Conservation (phyloP, 2,797 vertebrate genomes). For the Rhabdophis nuchalis region DNA sequence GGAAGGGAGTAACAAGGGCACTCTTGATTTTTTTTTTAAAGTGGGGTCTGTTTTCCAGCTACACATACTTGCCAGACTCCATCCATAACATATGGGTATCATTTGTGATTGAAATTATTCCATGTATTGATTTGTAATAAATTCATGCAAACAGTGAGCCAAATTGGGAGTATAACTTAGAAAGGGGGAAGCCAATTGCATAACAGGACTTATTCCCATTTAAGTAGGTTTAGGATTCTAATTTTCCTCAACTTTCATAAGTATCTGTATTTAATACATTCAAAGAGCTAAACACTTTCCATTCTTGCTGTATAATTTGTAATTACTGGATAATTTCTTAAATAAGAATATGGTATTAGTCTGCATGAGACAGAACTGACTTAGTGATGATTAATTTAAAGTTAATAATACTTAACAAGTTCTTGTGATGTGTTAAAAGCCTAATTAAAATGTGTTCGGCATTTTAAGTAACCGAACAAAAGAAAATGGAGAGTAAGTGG, state of each 20-base stretch:
- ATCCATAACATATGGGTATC: not conserved
- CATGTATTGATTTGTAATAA: not conserved
- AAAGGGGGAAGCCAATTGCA: not conserved
- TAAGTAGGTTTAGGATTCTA: not conserved
- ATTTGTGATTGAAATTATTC: not conserved
- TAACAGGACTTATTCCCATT: not conserved
- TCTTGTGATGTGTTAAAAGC: slow-evolving; percentile 54
- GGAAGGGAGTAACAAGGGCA: not conserved
- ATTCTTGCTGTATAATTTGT: slow-evolving; percentile 62
- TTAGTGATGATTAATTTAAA: slow-evolving; percentile 60
- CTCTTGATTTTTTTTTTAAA: not conserved
- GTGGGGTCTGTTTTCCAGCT: not conserved
- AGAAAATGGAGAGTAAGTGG: not conserved
- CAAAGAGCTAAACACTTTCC: slow-evolving; percentile 47
- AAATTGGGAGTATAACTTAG: not conserved
- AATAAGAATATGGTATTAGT: slow-evolving; percentile 51
- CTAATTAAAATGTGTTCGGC: slow-evolving; percentile 50
- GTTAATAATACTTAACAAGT: slow-evolving; percentile 58
- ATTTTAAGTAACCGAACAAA: slow-evolving; percentile 43
- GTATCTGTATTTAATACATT: slow-evolving; percentile 42
- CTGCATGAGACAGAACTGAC: slow-evolving; percentile 59
- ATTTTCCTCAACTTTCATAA: slow-evolving; percentile 34
- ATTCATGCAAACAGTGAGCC: not conserved
- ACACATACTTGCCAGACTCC: not conserved
- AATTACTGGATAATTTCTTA: slow-evolving; percentile 65